phyloP scores from a whole-genome alignment of 2,888 invertebrate genomes.

The Amphipoea oculea region DNA sequence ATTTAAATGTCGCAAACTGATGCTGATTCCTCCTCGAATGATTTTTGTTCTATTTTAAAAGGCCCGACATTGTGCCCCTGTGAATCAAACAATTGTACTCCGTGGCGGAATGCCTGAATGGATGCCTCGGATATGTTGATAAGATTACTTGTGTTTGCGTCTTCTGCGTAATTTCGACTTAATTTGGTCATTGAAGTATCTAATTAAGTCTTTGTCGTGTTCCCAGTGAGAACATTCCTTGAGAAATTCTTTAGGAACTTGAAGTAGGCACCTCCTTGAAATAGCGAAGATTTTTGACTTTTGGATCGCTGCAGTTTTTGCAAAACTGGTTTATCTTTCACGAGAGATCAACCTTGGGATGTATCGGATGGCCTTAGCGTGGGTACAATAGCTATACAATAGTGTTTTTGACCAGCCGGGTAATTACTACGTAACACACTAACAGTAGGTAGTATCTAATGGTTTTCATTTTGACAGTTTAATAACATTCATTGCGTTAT shows the following conservation, averaged over 20 bases:
- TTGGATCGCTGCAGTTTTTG: background rate
- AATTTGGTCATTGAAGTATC: conserved; percentile 58
- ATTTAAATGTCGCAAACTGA: conserved; percentile 87
- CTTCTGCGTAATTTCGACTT: conserved; percentile 53
- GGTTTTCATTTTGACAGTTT: no score
- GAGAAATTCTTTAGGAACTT: conserved; percentile 34
- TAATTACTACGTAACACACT: no score
- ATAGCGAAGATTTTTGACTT: conserved; percentile 12
- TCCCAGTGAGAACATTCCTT: conserved; percentile 20
- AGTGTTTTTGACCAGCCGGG: background rate
- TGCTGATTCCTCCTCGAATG: conserved; percentile 74
- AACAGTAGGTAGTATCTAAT: no score
- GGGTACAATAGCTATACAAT: background rate
- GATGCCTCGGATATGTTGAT: conserved; percentile 66
- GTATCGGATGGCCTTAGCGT: background rate
- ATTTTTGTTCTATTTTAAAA: conserved; percentile 87
- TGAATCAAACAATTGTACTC: conserved; percentile 73
- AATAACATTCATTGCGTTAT: no score
- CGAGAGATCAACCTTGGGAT: conserved; percentile 9
- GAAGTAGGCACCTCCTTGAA: background rate
- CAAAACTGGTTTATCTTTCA: conserved; percentile 12
- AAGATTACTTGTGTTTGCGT: conserved; percentile 63
- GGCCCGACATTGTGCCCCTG: conserved; percentile 71
- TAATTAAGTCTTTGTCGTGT: conserved; percentile 61
- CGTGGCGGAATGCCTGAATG: conserved; percentile 69